Conservation (phyloP, 2,113 vertebrate species). For the Heliornis fulica region DNA sequence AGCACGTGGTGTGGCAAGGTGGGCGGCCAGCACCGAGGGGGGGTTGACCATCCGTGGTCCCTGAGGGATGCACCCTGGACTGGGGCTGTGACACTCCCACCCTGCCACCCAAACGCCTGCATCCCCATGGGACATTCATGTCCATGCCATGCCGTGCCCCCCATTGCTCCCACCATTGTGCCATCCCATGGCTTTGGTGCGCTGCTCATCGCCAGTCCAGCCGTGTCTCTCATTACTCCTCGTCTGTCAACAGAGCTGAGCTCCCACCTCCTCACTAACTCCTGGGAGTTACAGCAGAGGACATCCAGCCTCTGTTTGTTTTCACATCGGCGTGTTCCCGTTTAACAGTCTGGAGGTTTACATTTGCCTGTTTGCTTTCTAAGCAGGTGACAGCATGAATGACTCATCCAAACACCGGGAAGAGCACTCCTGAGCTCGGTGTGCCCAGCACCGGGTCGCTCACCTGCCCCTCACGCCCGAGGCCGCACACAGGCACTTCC, state of each 20-base stretch:
- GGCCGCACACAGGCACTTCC: no score
- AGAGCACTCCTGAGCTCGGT: neutral
- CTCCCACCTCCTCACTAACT: neutral
- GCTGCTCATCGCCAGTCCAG: neutral
- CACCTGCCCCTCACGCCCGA: neutral
- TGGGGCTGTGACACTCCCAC: fast-evolving
- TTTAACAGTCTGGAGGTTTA: conserved; percentile 6
- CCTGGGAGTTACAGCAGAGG: neutral
- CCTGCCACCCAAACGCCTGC: fast-evolving
- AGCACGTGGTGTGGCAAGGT: fast-evolving
- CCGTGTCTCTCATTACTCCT: neutral
- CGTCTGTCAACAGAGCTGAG: neutral
- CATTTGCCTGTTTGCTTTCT: conserved; percentile 19
- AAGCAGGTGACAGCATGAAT: conserved; percentile 20
- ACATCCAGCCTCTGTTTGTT: conserved; percentile 33
- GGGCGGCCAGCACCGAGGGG: fast-evolving
- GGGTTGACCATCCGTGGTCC: fast-evolving
- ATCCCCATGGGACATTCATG: no score
- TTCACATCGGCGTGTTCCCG: neutral
- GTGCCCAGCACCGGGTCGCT: neutral
- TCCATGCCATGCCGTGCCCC: neutral
- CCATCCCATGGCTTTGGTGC: no score
- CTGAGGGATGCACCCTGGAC: fast-evolving
- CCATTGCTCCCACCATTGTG: no score
- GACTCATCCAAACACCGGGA: conserved; percentile 8